These are phyloP conservation scores for Chouioia cunea DNA, from an alignment of 2,888 invertebrate species.

Conservation along the genomic window DNA sequence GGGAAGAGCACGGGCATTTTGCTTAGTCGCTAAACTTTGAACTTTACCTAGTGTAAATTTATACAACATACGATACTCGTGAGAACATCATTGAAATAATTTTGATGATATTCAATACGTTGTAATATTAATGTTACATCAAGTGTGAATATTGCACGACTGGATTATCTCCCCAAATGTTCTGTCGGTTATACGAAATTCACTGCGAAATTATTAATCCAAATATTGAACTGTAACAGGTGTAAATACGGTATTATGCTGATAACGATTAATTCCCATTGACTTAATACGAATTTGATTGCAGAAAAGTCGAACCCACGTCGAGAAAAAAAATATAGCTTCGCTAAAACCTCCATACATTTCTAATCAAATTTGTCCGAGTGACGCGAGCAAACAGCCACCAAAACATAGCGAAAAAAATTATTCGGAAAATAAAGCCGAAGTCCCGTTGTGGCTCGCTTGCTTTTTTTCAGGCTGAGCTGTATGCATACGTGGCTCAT, in stretches of 20 bases:
- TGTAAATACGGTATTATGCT: not conserved
- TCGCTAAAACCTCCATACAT: not conserved
- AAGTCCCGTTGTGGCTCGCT: not conserved
- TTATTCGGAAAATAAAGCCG: slow-evolving; percentile 20
- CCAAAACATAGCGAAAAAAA: slow-evolving; percentile 10
- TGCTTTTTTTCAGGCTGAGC: not conserved
- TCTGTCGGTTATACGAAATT: too few relatives aligned
- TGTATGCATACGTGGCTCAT: slow-evolving; percentile 24
- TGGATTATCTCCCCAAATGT: too few relatives aligned
- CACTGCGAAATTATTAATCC: too few relatives aligned
- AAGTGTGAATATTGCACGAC: too few relatives aligned
- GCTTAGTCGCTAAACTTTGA: too few relatives aligned
- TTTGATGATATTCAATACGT: too few relatives aligned
- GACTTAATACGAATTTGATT: not conserved
- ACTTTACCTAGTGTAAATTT: not conserved
- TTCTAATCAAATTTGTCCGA: slow-evolving; percentile 32
- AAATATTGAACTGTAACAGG: too few relatives aligned
- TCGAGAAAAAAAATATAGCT: not conserved
- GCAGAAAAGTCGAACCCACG: not conserved
- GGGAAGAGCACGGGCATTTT: not conserved
- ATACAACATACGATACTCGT: slow-evolving; percentile 6
- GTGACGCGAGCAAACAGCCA: not conserved
- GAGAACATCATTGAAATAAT: too few relatives aligned
- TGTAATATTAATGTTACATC: too few relatives aligned
- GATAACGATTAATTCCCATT: not conserved